phyloP scores from a whole-genome alignment of 2,888 invertebrate genomes.

The Vannuccia rotundouncinata region DNA sequence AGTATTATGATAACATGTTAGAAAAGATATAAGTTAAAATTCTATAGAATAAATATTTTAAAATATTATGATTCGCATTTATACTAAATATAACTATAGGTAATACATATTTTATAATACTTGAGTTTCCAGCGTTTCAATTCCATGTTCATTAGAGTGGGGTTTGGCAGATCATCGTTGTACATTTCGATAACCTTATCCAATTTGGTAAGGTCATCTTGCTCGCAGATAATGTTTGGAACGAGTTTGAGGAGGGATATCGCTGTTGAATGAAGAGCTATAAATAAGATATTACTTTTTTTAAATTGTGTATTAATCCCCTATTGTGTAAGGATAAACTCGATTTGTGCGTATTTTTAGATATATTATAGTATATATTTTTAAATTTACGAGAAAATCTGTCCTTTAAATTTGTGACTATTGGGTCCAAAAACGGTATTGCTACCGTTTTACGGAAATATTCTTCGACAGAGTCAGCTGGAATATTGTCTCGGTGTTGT shows the following conservation, averaged over 20 bases:
- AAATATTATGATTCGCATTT: neutral
- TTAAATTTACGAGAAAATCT: slow-evolving; percentile 24
- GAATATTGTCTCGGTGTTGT: slow-evolving; percentile 15
- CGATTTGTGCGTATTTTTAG: neutral
- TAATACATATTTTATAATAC: slow-evolving; percentile 23
- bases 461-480: slow-evolving; percentile 4
- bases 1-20: neutral
- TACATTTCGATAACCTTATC: slow-evolving; percentile 24
- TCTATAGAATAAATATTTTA: neutral
- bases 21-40: neutral
- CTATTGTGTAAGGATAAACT: slow-evolving; percentile 25
- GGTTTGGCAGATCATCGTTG: slow-evolving; percentile 13
- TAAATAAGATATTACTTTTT: neutral
- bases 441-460: slow-evolving; percentile 16
- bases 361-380: neutral
- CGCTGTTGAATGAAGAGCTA: slow-evolving; percentile 6
- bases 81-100: neutral
- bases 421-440: slow-evolving; percentile 3
- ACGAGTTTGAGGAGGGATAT: slow-evolving; percentile 12
- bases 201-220: slow-evolving; percentile 19
- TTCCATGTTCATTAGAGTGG: neutral
- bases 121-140: slow-evolving; percentile 24
- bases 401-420: slow-evolving; percentile 14
- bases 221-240: slow-evolving; percentile 22
- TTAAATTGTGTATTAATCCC: slow-evolving; percentile 20